phyloP scores from a whole-genome alignment of 2,113 vertebrate genomes.

The Apodemus speciosus region DNA sequence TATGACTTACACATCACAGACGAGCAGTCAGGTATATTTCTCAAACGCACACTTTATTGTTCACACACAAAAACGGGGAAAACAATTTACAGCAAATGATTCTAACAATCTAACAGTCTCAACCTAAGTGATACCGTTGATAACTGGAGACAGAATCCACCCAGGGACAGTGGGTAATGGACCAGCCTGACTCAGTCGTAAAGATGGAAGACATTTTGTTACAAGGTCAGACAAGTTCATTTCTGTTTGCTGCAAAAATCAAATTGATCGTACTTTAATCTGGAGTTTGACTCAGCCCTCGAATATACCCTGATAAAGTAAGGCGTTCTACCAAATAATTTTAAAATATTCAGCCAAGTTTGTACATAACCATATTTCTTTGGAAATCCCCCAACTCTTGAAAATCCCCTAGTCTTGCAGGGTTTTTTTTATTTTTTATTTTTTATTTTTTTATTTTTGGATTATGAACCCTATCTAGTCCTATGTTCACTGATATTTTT shows the following conservation, averaged over 20 bases:
- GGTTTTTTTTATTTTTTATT: too few relatives aligned
- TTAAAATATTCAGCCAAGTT: background rate
- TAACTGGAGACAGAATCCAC: background rate
- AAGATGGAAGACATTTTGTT: background rate
- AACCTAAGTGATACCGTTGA: too few relatives aligned
- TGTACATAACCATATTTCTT: background rate
- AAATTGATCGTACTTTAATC: background rate
- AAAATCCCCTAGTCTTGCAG: background rate
- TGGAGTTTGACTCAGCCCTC: background rate
- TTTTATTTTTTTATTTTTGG: too few relatives aligned
- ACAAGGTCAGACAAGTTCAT: background rate
- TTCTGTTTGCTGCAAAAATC: background rate
- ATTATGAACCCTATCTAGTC: background rate
- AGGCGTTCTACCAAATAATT: background rate
- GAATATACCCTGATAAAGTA: background rate
- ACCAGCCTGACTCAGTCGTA: background rate
- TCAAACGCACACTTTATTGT: background rate
- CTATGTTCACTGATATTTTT: background rate
- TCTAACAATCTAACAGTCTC: background rate
- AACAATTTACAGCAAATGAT: background rate
- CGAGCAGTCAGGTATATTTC: background rate
- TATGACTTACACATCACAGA: background rate
- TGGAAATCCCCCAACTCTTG: background rate
- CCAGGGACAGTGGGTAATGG: background rate
- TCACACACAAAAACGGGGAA: background rate